Percentiles rank a stretch among this genome's conserved stretches.
These are phyloP conservation scores for Drosophila mojavensis DNA, from an alignment of 1,140 invertebrate genomes.

Conservation along the genomic window DNA sequence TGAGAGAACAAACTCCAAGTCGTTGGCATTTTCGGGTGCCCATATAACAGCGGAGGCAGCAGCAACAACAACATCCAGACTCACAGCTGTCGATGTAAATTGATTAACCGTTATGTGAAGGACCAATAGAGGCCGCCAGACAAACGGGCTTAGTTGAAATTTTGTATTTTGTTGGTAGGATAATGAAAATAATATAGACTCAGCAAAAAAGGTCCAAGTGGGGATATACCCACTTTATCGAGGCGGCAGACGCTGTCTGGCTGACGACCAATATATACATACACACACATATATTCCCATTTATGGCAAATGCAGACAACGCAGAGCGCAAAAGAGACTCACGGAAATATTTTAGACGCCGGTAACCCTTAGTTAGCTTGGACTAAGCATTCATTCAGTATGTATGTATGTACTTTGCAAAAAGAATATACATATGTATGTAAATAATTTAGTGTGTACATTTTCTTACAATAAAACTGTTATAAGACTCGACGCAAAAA, in stretches of 20 bases:
- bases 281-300: too few relatives aligned
- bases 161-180: not conserved
- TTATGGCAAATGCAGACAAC: too few relatives aligned
- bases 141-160: not conserved
- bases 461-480: too few relatives aligned
- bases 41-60: conserved; percentile 2
- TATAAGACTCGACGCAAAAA: not conserved
- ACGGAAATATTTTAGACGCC: too few relatives aligned
- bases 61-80: not conserved
- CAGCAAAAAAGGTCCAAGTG: too few relatives aligned
- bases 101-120: conserved; percentile 65
- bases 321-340: too few relatives aligned
- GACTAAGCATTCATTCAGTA: too few relatives aligned
- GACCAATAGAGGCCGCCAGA: conserved; percentile 13
- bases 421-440: too few relatives aligned
- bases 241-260: not conserved
- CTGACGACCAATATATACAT: too few relatives aligned
- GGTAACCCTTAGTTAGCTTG: too few relatives aligned
- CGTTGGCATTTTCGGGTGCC: conserved; percentile 65
- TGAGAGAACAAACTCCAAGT: conserved; percentile 42
- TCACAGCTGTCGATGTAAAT: conserved; percentile 63
- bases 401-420: too few relatives aligned
- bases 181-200: conserved; percentile 47
- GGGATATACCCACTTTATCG: conserved; percentile 16
- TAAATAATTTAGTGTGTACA: too few relatives aligned